A percentile compares a stretch with the other conserved stretches of the same genome.
Evolutionary conservation across 2,888 invertebrate species (phyloP).

Genomic region (Argynnis bischoffii): DNA sequence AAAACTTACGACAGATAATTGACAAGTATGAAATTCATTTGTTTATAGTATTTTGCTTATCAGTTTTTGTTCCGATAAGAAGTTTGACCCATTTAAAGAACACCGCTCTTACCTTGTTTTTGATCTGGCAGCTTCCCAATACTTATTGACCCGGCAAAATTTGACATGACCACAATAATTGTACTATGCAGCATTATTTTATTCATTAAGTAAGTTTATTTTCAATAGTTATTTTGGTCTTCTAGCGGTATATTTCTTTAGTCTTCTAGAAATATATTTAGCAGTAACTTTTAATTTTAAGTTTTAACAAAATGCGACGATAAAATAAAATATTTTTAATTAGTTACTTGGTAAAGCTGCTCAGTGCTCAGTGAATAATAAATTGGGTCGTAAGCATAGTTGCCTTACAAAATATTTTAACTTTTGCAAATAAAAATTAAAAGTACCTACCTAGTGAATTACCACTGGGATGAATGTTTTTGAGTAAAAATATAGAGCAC

Average conservation of each 20-base stretch:
- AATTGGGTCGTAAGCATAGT: constrained; percentile 14
- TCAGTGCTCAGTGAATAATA: constrained; percentile 11
- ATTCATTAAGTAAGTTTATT: too few relatives aligned
- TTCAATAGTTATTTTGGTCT: not conserved
- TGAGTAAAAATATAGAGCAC: constrained; percentile 14
- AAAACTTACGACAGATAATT: constrained; percentile 7
- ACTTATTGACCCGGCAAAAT: not conserved
- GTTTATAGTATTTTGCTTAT: constrained; percentile 4
- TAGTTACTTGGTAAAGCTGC: constrained; percentile 4
- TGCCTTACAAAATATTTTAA: constrained; percentile 22
- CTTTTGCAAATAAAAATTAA: constrained; percentile 16
- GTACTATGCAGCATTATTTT: too few relatives aligned
- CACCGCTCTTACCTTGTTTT: not conserved
- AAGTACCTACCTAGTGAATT: constrained; percentile 9
- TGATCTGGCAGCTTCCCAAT: not conserved
- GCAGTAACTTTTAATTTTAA: constrained; percentile 4
- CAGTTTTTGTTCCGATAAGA: not conserved
- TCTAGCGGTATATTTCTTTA: not conserved
- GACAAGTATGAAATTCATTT: constrained; percentile 1
- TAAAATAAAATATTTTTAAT: constrained; percentile 8
- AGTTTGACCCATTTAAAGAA: not conserved
- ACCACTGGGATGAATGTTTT: constrained; percentile 16
- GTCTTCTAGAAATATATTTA: not conserved
- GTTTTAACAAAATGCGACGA: constrained; percentile 1
- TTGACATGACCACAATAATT: not conserved